Evolutionary conservation across 2,113 vertebrate genomes (phyloP).

Genomic region (Spilogale gracilis): DNA sequence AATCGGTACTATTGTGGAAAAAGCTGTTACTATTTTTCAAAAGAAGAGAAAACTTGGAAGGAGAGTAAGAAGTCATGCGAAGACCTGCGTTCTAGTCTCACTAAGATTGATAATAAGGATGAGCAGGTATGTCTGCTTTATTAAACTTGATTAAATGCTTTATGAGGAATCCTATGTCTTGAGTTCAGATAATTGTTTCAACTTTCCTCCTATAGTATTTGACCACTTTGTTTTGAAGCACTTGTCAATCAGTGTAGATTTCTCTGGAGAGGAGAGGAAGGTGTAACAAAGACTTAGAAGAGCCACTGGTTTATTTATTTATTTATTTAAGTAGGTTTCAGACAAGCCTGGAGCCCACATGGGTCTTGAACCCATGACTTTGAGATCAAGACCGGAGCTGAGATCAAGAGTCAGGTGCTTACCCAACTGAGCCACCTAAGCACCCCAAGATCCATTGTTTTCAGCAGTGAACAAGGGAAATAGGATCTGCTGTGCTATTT

Average conservation of each 20-base stretch:
- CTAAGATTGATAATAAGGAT: not conserved
- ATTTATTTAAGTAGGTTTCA: not conserved
- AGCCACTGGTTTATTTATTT: not conserved
- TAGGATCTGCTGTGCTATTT: not conserved
- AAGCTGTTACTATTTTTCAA: slow-evolving; percentile 61
- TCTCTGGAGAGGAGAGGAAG: not conserved
- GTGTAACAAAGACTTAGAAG: not conserved
- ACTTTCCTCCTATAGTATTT: not conserved
- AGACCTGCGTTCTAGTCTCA: not conserved
- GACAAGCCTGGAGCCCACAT: not conserved
- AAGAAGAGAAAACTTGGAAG: slow-evolving; percentile 3
- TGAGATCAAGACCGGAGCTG: not conserved
- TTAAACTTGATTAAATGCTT: not conserved
- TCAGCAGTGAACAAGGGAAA: not conserved
- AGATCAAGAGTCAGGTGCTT: not conserved
- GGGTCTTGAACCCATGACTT: too few relatives aligned
- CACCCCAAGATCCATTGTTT: not conserved
- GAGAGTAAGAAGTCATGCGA: not conserved
- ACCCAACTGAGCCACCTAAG: not conserved
- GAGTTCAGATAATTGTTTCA: not conserved
- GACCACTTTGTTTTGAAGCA: not conserved
- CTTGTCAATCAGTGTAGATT: not conserved
- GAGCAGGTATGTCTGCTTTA: slow-evolving; percentile 14
- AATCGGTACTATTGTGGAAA: slow-evolving; percentile 22
- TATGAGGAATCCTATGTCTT: not conserved